A percentile compares a stretch with the other conserved stretches of the same genome.
Conservation (phyloP, 2,113 vertebrate genomes). For the Acrocephalus kingi region DNA sequence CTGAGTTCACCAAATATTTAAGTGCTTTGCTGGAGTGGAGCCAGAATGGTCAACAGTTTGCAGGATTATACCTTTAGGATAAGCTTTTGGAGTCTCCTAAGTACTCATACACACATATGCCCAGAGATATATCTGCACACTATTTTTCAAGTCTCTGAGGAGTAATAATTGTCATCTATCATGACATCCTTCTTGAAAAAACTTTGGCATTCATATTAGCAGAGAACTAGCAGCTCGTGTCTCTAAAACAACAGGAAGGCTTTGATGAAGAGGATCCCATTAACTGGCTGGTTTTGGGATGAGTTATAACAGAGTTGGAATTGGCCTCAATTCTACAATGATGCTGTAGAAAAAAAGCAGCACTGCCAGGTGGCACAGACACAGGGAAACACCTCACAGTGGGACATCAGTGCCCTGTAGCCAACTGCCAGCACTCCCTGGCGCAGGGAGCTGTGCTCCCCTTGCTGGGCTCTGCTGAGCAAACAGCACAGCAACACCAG, state of each 20-base stretch:
- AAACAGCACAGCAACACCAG: background rate
- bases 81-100: background rate
- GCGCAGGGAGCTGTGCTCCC: background rate
- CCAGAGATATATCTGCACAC: background rate
- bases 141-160: background rate
- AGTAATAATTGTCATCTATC: background rate
- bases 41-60: background rate
- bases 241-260: background rate
- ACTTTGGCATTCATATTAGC: background rate
- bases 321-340: background rate
- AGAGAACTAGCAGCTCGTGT: background rate
- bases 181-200: background rate
- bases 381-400: background rate
- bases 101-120: background rate
- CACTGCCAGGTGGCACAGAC: background rate
- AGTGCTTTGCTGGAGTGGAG: slow-evolving; percentile 24
- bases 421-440: background rate
- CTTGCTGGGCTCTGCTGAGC: background rate
- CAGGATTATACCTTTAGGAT: background rate
- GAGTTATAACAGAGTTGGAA: background rate
- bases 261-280: background rate
- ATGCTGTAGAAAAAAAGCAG: background rate
- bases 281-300: background rate
- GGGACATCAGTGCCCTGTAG: background rate
- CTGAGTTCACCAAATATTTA: slow-evolving; percentile 9